These are phyloP conservation scores for Drosophila sucinea DNA, from an alignment of 1,140 invertebrate species.

Conservation along the genomic window DNA sequence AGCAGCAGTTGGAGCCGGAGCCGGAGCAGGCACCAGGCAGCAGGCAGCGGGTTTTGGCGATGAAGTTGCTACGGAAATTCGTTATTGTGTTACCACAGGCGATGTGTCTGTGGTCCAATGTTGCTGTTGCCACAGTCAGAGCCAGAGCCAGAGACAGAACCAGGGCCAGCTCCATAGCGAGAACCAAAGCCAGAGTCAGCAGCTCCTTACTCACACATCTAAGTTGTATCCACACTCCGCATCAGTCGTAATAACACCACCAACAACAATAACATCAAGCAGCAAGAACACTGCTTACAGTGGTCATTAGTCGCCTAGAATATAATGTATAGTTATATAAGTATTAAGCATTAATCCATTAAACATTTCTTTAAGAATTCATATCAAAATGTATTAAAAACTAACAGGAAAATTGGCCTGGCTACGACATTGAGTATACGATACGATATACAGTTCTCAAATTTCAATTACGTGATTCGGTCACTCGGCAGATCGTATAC, in stretches of 20 bases:
- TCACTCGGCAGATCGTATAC: too few relatives aligned
- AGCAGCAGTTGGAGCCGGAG: background rate
- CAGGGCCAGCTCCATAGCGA: background rate
- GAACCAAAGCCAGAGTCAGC: slow-evolving; percentile 14
- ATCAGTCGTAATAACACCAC: slow-evolving; percentile 54
- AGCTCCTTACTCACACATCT: slow-evolving; percentile 7
- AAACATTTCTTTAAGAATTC: too few relatives aligned
- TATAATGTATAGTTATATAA: background rate
- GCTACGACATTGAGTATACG: too few relatives aligned
- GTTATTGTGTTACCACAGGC: slow-evolving; percentile 82
- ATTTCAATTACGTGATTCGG: too few relatives aligned
- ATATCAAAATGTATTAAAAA: too few relatives aligned
- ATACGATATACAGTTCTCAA: too few relatives aligned
- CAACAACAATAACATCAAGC: slow-evolving; percentile 2
- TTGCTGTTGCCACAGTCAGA: slow-evolving; percentile 45
- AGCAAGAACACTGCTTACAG: background rate
- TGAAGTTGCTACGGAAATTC: slow-evolving; percentile 82
- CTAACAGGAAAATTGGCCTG: too few relatives aligned
- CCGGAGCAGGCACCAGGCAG: slow-evolving; percentile 16
- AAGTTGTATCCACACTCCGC: slow-evolving; percentile 37
- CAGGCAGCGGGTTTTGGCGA: slow-evolving; percentile 50
- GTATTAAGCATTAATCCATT: too few relatives aligned
- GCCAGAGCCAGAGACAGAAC: background rate
- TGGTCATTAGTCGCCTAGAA: background rate
- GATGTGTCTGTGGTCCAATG: slow-evolving; percentile 79